Conservation (phyloP, 1,140 invertebrate species). For the Ladona fulva region DNA sequence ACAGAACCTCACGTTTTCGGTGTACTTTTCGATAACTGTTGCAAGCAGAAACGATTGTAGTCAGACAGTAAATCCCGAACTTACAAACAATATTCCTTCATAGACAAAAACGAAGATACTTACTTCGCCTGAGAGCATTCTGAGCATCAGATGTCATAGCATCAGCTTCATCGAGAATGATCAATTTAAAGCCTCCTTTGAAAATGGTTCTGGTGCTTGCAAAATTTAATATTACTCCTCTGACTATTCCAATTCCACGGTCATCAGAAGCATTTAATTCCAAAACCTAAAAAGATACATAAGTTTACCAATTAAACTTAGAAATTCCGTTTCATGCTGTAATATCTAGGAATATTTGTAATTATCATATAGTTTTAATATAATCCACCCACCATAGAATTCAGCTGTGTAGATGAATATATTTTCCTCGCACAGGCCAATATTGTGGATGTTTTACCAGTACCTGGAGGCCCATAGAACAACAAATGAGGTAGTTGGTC, state of each 20-base stretch:
- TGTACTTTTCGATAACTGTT: slow-evolving; percentile 96
- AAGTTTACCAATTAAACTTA: not conserved
- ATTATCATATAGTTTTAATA: too few species aligned
- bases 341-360: too few species aligned
- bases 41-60: slow-evolving; percentile 26
- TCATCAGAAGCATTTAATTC: slow-evolving; percentile 99
- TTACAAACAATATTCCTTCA: not conserved
- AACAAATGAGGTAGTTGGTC: slow-evolving; percentile 91
- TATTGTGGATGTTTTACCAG: slow-evolving; percentile 97
- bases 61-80: not conserved
- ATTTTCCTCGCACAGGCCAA: slow-evolving; percentile 90
- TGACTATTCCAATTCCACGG: slow-evolving; percentile 92
- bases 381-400: slow-evolving; percentile 64
- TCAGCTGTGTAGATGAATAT: slow-evolving; percentile 78
- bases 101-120: slow-evolving; percentile 35
- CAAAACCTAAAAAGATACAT: slow-evolving; percentile 49
- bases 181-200: slow-evolving; percentile 86
- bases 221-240: slow-evolving; percentile 95
- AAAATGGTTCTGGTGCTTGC: slow-evolving; percentile 96
- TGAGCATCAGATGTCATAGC: slow-evolving; percentile 99
- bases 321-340: too few species aligned
- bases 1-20: slow-evolving; percentile 96
- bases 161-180: slow-evolving; percentile 99
- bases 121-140: slow-evolving; percentile 93
- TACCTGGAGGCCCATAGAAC: slow-evolving; percentile 98